phyloP scores from a whole-genome alignment of 2,888 invertebrate genomes.

The Agrotis clavis region DNA sequence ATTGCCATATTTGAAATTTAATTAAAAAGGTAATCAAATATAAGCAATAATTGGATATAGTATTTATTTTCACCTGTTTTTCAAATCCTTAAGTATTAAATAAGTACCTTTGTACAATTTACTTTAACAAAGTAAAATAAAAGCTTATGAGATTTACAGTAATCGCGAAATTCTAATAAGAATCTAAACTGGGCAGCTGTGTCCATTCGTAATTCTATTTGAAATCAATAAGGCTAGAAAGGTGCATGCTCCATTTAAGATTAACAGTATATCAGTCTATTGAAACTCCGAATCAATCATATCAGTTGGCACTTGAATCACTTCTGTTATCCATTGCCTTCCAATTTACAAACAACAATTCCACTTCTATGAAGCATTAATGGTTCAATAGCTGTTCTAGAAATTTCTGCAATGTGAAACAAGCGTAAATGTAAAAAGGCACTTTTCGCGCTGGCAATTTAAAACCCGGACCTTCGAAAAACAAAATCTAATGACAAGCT shows the following conservation, averaged over 20 bases:
- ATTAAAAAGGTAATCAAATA: not conserved
- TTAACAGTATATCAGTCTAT: conserved; percentile 5
- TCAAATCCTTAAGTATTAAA: not conserved
- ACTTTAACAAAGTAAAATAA: conserved; percentile 9
- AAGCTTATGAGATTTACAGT: conserved; percentile 28
- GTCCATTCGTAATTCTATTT: conserved; percentile 19
- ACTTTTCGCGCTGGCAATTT: conserved; percentile 54
- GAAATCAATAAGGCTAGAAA: conserved; percentile 12
- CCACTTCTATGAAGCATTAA: conserved; percentile 12
- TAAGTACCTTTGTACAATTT: not conserved
- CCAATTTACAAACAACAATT: conserved; percentile 4
- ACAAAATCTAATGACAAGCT: conserved; percentile 65
- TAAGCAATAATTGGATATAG: too few species aligned
- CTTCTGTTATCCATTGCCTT: not conserved
- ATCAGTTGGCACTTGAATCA: not conserved
- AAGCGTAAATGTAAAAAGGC: conserved; percentile 45
- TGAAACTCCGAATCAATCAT: not conserved
- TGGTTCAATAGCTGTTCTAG: conserved; percentile 9
- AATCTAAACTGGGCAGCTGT: conserved; percentile 22
- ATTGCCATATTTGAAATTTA: too few species aligned
- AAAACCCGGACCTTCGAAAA: conserved; percentile 45
- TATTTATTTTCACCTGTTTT: not conserved
- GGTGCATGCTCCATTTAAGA: conserved; percentile 11
- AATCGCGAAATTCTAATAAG: not conserved
- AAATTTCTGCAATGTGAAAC: conserved; percentile 35